These are phyloP conservation scores for Cebidichthys violaceus DNA, from an alignment of 2,113 vertebrate species.

Conservation along the genomic window DNA sequence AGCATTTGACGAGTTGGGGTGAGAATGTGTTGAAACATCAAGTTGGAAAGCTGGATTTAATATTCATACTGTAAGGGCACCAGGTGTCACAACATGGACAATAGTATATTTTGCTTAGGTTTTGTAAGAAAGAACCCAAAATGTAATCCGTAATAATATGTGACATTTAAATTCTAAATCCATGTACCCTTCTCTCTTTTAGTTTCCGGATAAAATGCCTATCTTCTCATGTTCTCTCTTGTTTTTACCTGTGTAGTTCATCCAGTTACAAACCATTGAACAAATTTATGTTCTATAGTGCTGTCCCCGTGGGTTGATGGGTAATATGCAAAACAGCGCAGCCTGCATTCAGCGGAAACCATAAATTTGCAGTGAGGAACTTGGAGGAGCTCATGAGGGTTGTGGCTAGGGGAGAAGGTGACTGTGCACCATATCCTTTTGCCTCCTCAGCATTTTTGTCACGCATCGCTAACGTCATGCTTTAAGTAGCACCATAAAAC, in stretches of 20 bases:
- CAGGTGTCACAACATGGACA: background rate
- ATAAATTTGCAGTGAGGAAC: conserved; percentile 69
- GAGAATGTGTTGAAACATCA: background rate
- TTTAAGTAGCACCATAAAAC: conserved; percentile 65
- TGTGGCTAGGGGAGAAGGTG: conserved; percentile 39
- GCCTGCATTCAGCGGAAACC: conserved; percentile 63
- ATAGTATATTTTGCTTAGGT: background rate
- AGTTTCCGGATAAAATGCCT: background rate
- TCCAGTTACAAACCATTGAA: conserved; percentile 51
- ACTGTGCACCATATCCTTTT: conserved; percentile 53
- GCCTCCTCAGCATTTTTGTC: conserved; percentile 74
- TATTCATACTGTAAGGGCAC: background rate
- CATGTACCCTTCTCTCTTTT: background rate
- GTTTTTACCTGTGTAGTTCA: conserved; percentile 43
- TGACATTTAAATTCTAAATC: background rate
- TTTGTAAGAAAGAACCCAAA: background rate
- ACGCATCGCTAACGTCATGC: conserved; percentile 56
- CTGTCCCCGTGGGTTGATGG: conserved; percentile 40
- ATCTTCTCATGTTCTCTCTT: conserved; percentile 1
- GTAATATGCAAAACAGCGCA: conserved; percentile 75
- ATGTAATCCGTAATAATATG: background rate
- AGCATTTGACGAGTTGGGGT: background rate
- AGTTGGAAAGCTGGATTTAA: background rate
- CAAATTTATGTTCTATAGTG: conserved; percentile 54
- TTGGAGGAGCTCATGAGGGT: conserved; percentile 44